Base-by-base conservation (phyloP, 1,140 invertebrate genomes). In the Cepaea nemoralis region DNA sequence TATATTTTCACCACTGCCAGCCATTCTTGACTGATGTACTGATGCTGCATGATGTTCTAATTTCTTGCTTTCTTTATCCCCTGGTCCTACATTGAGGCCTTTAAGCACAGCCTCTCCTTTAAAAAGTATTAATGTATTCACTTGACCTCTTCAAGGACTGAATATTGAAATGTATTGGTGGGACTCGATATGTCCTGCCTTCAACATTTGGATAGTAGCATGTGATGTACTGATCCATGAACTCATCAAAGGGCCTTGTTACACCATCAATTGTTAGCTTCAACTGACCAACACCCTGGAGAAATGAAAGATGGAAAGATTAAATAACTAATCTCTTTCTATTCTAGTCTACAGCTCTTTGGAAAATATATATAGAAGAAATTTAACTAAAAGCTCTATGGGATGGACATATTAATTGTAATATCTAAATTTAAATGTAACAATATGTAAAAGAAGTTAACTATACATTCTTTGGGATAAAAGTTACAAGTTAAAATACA, bases 121-220 rank as follows among this genome's bases (percentile, higher is more conserved):
- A 2, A n/a, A 55, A 8, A 14, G 40, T 33, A 24, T 69, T 1
- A 33, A 78, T 8, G 33, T 69, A 78, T 12, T 78, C 77, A 1
- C 6, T 5, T 8, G 59, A 6, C 22, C 33, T 78, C 35, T 78
- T 42, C 27, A 83, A 71, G 37, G 79, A 80, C 78, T 83, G 82
- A 50, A 83, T 83, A 75, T 83, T 83, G 50, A 83, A 83, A 50
- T 83, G 82, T n/a, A 83, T 70, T 22, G 82, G 82, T 35, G 82
- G 82, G 10, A 83, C 82, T 5, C 82, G 39, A 79, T 83, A 83
- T 10, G 77, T 83, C 19, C 73, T 33, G 2, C 16, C 33, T 14
- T 71, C 59, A 16, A 80, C 35, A 40, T 83, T 66, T 66, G 82
- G 82, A 40, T 66, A 83, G 74, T 83, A 83, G 35, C 63, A 69